phyloP scores from a whole-genome alignment of 1,140 invertebrate species.

The Trigoniulus corallinus region DNA sequence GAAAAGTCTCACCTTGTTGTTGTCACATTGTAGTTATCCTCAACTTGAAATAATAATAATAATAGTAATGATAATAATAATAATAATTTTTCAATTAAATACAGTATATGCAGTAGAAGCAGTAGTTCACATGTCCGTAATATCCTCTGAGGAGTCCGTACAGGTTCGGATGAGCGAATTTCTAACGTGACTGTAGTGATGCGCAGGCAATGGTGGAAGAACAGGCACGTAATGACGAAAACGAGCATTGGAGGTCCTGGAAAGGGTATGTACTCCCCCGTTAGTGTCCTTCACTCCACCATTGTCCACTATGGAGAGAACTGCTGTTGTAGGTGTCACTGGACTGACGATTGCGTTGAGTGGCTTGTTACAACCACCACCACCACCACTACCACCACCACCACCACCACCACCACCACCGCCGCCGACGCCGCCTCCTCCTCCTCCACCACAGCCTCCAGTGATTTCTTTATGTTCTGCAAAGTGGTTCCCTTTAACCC shows the following conservation, averaged over 20 bases:
- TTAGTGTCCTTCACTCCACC: neutral
- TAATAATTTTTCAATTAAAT: too few species aligned
- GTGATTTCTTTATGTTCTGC: neutral
- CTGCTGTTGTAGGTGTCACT: neutral
- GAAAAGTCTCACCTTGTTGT: too few species aligned
- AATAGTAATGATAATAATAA: too few species aligned
- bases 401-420: too few species aligned
- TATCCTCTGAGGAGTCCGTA: neutral
- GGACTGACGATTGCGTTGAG: neutral
- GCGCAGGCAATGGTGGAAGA: neutral
- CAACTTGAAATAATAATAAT: too few species aligned
- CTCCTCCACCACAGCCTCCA: too few species aligned
- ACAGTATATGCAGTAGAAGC: too few species aligned
- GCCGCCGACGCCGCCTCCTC: too few species aligned
- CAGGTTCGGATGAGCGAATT: neutral
- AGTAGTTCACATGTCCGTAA: neutral
- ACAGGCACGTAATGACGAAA: constrained; percentile 3
- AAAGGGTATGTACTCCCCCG: neutral
- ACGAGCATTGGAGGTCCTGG: neutral
- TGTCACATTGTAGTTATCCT: too few species aligned
- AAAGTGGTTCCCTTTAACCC: neutral
- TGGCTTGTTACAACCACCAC: too few species aligned
- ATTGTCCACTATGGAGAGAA: neutral
- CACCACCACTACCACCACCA: too few species aligned
- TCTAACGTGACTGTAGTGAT: neutral